Conservation (phyloP, 2,888 invertebrate genomes). For the Meteorus cinctellus region DNA sequence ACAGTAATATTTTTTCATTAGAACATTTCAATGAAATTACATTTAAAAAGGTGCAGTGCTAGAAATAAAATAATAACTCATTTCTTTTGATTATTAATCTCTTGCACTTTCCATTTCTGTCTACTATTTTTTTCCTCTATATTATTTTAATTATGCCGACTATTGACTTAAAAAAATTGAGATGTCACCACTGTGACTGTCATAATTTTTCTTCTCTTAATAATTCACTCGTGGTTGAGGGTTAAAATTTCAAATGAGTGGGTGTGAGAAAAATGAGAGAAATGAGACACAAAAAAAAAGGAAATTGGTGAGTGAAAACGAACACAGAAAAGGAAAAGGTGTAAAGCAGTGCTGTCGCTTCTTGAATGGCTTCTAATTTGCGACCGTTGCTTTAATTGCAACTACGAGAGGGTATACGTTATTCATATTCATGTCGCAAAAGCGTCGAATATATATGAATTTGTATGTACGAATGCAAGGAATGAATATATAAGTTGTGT, state of each 20-base stretch:
- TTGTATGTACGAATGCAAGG: constrained; percentile 7
- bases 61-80: neutral
- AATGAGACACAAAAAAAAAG: constrained; percentile 48
- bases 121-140: neutral
- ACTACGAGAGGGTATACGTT: constrained; percentile 40
- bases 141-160: neutral
- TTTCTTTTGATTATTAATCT: neutral
- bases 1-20: neutral
- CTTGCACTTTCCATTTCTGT: neutral
- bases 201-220: constrained; percentile 19
- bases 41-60: neutral
- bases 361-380: constrained; percentile 62
- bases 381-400: constrained; percentile 56
- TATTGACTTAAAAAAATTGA: constrained; percentile 23
- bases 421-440: constrained; percentile 32
- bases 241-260: neutral
- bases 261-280: neutral
- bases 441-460: constrained; percentile 5
- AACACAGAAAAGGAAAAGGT: constrained; percentile 27
- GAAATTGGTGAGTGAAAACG: constrained; percentile 15
- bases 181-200: constrained; percentile 10
- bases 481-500: neutral
- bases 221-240: constrained; percentile 24
- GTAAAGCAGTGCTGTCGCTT: constrained; percentile 25
- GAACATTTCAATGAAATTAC: neutral